These are phyloP conservation scores for Micromys minutus DNA, from an alignment of 2,113 vertebrate genomes.

Conservation along the genomic window DNA sequence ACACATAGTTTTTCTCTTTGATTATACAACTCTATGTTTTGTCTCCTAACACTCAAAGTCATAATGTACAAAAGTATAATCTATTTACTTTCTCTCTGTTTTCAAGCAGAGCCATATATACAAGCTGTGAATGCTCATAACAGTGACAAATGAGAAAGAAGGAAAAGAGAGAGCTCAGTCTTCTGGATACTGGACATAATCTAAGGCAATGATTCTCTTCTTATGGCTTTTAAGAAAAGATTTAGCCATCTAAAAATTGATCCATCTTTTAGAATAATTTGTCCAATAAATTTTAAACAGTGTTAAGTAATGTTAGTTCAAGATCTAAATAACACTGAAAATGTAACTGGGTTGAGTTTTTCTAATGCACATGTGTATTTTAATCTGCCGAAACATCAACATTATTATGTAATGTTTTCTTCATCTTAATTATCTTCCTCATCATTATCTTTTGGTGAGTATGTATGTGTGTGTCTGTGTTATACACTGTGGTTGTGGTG, in stretches of 20 bases:
- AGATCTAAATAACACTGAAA: not conserved
- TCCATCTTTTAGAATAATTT: not conserved
- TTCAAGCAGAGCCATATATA: not conserved
- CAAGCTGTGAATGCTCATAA: not conserved
- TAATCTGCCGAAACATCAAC: not conserved
- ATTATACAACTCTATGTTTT: not conserved
- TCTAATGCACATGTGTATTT: not conserved
- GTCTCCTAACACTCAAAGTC: not conserved
- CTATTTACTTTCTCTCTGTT: not conserved
- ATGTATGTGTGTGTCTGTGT: not conserved
- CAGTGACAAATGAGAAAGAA: not conserved
- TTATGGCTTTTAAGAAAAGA: not conserved
- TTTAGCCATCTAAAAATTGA: not conserved
- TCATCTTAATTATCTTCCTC: not conserved
- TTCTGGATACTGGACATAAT: not conserved
- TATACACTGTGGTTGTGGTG: no score
- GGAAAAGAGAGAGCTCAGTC: accelerated
- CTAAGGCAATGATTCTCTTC: not conserved
- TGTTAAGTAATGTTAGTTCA: not conserved
- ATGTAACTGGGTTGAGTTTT: not conserved
- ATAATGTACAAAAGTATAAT: not conserved
- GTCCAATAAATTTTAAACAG: not conserved
- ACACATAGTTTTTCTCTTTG: not conserved
- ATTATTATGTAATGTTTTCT: not conserved
- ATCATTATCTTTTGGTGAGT: not conserved